phyloP scores from a whole-genome alignment of 1,140 invertebrate species.

The Zaprionus kolodkinae region DNA sequence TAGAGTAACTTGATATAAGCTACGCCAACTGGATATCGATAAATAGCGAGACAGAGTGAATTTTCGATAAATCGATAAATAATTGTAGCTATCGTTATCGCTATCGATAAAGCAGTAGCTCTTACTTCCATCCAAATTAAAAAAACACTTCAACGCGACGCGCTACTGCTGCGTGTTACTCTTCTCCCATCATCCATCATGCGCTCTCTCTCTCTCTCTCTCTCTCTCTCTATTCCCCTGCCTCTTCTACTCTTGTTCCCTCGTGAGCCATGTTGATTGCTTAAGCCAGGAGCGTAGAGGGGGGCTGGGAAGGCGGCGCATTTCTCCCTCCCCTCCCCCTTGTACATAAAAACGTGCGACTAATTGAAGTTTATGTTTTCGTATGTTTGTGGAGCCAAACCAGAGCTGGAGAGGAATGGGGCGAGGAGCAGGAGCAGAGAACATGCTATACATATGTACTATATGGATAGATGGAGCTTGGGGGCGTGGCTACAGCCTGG shows the following conservation, averaged over 20 bases:
- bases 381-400: slow-evolving; percentile 23
- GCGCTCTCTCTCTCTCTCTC: not conserved
- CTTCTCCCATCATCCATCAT: not conserved
- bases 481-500: slow-evolving; percentile 23
- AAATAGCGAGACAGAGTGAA: not conserved
- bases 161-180: not conserved
- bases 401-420: not conserved
- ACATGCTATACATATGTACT: not conserved
- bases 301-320: not conserved
- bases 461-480: not conserved
- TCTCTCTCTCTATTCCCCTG: not conserved
- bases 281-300: not conserved
- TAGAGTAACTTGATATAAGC: too few species aligned
- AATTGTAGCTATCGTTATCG: not conserved
- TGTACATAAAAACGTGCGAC: slow-evolving; percentile 66
- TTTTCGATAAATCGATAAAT: not conserved
- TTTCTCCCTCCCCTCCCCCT: too few species aligned
- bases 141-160: not conserved
- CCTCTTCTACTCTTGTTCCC: not conserved
- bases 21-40: not conserved
- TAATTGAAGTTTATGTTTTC: slow-evolving; percentile 67
- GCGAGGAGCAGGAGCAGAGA: too few species aligned
- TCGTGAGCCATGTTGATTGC: not conserved
- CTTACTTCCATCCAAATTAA: not conserved
- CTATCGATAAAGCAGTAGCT: not conserved